Percentiles rank a stretch among this genome's conserved stretches.
Evolutionary conservation across 2,113 vertebrate species (phyloP).

Genomic region (Vidua macroura): DNA sequence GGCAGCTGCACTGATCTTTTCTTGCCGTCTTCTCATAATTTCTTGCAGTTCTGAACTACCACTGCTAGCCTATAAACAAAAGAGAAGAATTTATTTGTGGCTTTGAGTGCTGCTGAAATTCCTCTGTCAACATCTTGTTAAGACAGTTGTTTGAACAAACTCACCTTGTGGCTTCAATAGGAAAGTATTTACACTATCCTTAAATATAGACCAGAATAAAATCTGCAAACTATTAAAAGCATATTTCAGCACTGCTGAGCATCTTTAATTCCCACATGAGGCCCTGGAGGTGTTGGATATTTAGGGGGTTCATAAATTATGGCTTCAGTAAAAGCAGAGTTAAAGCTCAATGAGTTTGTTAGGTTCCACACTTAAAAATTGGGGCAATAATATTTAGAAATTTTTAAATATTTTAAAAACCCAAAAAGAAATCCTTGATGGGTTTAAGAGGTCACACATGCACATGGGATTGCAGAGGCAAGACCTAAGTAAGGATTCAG

Average conservation of each 20-base stretch:
- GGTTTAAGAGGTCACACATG: not conserved
- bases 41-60: slow-evolving; percentile 92
- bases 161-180: not conserved
- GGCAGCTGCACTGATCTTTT: slow-evolving; percentile 88
- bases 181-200: not conserved
- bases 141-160: not conserved
- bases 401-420: not conserved
- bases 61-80: slow-evolving; percentile 76
- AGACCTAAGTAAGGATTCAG: not conserved
- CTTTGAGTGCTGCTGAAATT: not conserved
- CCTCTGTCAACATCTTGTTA: not conserved
- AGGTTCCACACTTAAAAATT: not conserved
- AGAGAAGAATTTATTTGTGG: not conserved
- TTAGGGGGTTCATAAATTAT: not conserved
- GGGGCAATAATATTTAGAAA: not conserved
- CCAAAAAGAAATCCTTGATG: not conserved
- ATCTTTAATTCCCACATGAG: not conserved
- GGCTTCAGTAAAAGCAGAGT: not conserved
- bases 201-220: not conserved
- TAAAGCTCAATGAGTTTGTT: not conserved
- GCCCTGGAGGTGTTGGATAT: not conserved
- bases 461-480: not conserved
- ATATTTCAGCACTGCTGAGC: not conserved
- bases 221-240: not conserved
- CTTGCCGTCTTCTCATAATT: slow-evolving; percentile 94